Evolutionary conservation across 2,888 invertebrate genomes (phyloP).

Genomic region (Ophion ventricosus): DNA sequence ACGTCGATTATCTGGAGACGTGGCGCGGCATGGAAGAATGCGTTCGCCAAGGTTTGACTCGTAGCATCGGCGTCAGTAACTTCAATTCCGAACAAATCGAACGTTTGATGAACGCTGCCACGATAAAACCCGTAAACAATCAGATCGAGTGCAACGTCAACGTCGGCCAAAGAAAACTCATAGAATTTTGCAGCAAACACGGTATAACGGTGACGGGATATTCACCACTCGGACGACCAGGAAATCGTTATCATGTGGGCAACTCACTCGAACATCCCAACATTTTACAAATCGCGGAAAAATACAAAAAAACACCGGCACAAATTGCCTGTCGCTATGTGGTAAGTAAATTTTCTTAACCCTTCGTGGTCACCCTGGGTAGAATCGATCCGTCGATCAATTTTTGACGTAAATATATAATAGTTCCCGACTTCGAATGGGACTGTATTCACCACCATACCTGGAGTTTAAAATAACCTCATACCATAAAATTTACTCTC

Average conservation of each 20-base stretch:
- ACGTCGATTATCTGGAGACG: constrained; percentile 89
- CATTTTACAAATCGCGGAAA: constrained; percentile 86
- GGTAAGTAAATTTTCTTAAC: constrained; percentile 79
- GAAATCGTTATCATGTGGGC: constrained; percentile 88
- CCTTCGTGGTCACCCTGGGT: no score
- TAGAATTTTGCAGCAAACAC: constrained; percentile 88
- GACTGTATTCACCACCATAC: no score
- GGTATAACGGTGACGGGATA: constrained; percentile 91
- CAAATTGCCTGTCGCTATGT: constrained; percentile 88
- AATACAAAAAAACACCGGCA: constrained; percentile 88
- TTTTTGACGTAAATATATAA: no score
- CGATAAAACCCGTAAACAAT: constrained; percentile 87
- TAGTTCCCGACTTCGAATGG: no score
- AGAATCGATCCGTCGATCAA: no score
- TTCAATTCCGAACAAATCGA: constrained; percentile 90
- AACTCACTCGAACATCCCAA: constrained; percentile 87
- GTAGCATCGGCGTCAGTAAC: constrained; percentile 92
- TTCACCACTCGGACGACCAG: constrained; percentile 92
- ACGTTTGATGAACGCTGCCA: constrained; percentile 85
- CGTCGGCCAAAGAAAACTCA: constrained; percentile 88
- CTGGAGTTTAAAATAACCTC: no score
- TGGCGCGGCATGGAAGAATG: constrained; percentile 91
- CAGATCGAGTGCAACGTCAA: constrained; percentile 92
- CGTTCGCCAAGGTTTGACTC: constrained; percentile 86
- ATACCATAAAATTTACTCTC: no score